phyloP scores from a whole-genome alignment of 2,113 vertebrate species.

The Pycnonotus jocosus region DNA sequence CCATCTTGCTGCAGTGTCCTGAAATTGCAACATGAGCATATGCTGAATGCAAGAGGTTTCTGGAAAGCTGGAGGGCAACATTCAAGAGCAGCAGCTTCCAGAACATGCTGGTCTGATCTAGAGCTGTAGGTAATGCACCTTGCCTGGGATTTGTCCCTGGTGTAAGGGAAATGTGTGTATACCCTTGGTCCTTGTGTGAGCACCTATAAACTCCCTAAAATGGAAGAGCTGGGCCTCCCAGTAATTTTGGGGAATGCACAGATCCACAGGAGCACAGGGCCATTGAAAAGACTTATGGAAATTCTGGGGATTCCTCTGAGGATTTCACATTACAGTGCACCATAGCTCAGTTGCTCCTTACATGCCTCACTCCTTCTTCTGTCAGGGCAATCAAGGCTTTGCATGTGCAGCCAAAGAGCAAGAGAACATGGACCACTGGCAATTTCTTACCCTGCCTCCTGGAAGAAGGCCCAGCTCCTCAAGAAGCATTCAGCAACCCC shows the following conservation, averaged over 20 bases:
- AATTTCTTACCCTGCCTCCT: background rate
- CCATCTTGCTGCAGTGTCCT: background rate
- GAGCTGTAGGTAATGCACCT: background rate
- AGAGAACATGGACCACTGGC: fast-evolving
- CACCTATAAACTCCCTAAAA: background rate
- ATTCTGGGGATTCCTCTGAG: background rate
- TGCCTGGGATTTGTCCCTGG: background rate
- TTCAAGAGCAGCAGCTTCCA: background rate
- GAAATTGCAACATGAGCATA: background rate
- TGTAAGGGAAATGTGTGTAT: fast-evolving
- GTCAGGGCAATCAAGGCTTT: background rate
- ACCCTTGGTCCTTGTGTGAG: fast-evolving
- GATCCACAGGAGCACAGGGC: background rate
- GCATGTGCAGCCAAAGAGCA: background rate
- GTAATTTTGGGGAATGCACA: background rate
- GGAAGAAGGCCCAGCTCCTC: background rate
- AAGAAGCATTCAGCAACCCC: fast-evolving
- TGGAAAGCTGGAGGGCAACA: background rate
- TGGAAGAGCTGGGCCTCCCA: fast-evolving
- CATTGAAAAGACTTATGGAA: background rate
- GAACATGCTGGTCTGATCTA: background rate
- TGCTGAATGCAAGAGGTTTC: background rate
- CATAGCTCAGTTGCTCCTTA: fast-evolving
- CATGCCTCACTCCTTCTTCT: background rate
- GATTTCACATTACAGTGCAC: fast-evolving